Conservation (phyloP, 1,140 invertebrate genomes). For the Neodiprion lecontei region DNA sequence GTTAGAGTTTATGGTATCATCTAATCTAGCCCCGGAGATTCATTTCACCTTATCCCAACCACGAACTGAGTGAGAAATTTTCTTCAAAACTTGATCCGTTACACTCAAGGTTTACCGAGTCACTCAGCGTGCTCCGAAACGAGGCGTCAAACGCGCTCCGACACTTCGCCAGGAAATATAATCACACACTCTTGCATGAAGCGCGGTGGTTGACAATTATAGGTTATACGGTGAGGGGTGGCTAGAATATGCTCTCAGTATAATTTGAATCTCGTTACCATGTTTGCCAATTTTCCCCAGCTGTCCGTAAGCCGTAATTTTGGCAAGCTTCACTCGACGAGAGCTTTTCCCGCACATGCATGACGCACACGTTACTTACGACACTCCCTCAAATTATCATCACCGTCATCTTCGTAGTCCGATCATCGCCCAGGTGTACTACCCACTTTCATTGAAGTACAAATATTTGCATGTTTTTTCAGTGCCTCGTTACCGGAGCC, state of each 20-base stretch:
- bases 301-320: too few species aligned
- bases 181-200: not conserved
- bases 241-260: too few species aligned
- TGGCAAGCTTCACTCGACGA: too few species aligned
- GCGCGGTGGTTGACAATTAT: not conserved
- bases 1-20: constrained; percentile 10
- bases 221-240: too few species aligned
- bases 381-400: too few species aligned
- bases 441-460: not conserved
- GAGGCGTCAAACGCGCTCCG: not conserved
- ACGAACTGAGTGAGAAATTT: constrained; percentile 11
- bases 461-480: constrained; percentile 26
- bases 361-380: too few species aligned
- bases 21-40: not conserved
- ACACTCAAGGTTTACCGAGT: constrained; percentile 3
- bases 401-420: too few species aligned
- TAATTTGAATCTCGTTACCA: too few species aligned
- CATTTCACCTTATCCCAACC: constrained; percentile 1
- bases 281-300: too few species aligned
- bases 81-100: constrained; percentile 14
- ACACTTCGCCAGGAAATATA: not conserved
- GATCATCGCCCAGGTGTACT: too few species aligned
- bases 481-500: constrained; percentile 73
- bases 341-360: too few species aligned
- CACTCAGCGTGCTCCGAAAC: not conserved